Percentiles rank a stretch among this genome's conserved stretches.
Conservation (phyloP, 2,888 invertebrate species). For the Aporophyla lueneburgensis region DNA sequence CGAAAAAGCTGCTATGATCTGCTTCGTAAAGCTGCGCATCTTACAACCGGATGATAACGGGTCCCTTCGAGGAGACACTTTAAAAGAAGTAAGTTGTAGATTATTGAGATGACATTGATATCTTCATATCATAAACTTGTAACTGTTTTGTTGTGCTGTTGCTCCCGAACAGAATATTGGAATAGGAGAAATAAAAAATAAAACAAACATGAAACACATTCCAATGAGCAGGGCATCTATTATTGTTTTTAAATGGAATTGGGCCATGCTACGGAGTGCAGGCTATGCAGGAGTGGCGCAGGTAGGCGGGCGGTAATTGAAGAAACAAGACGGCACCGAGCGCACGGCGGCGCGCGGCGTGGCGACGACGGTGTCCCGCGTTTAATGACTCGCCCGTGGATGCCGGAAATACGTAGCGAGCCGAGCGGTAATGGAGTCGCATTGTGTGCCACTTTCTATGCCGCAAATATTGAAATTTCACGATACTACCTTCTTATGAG, state of each 20-base stretch:
- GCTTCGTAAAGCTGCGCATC: conserved; percentile 97
- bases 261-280: conserved; percentile 65
- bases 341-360: conserved; percentile 47
- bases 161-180: neutral
- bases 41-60: conserved; percentile 96
- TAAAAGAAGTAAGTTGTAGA: conserved; percentile 92
- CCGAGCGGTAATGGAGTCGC: conserved; percentile 86
- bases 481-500: conserved; percentile 81
- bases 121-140: neutral
- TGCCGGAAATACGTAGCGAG: conserved; percentile 89
- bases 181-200: neutral
- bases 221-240: conserved; percentile 10
- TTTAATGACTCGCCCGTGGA: conserved; percentile 87
- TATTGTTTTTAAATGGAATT: conserved; percentile 69
- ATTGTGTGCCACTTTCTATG: conserved; percentile 89
- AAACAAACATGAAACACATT: neutral
- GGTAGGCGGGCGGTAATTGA: conserved; percentile 87
- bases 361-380: conserved; percentile 73
- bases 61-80: conserved; percentile 94
- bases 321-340: conserved; percentile 70
- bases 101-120: neutral
- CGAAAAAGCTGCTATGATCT: conserved; percentile 98
- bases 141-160: neutral
- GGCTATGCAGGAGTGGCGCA: conserved; percentile 71
- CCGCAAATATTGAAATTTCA: conserved; percentile 88